These are phyloP conservation scores for Drosophila insularis DNA, from an alignment of 1,140 invertebrate species.

Conservation along the genomic window DNA sequence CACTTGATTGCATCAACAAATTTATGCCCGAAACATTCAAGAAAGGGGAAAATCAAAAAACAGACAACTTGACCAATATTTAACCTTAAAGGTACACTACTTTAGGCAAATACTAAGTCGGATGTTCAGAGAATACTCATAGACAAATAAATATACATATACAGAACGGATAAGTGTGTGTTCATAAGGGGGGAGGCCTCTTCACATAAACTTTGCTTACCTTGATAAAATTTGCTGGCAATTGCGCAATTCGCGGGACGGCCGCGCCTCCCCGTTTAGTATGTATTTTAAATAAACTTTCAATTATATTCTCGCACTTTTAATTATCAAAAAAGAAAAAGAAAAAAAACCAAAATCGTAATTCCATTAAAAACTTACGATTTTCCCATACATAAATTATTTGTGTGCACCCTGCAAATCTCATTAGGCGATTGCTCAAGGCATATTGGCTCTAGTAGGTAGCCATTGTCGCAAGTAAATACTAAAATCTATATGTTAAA, in stretches of 20 bases:
- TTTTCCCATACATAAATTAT: not conserved
- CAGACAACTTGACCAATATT: constrained; percentile 45
- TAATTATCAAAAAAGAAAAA: constrained; percentile 14
- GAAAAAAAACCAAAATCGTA: constrained; percentile 29
- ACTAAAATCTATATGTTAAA: constrained; percentile 20
- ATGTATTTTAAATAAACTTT: constrained; percentile 40
- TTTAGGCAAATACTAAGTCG: constrained; percentile 36
- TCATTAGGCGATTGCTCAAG: constrained; percentile 9
- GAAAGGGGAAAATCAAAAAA: not conserved
- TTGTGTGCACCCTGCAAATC: constrained; percentile 2
- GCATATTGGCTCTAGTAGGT: constrained; percentile 28
- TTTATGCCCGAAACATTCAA: not conserved
- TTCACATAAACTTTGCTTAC: constrained; percentile 52
- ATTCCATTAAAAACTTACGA: constrained; percentile 1
- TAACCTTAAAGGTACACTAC: constrained; percentile 52
- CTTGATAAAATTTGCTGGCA: constrained; percentile 52
- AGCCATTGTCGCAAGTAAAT: constrained; percentile 34
- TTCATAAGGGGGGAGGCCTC: constrained; percentile 24
- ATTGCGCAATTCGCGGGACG: constrained; percentile 52
- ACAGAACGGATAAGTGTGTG: constrained; percentile 17
- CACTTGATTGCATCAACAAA: not conserved
- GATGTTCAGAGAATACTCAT: constrained; percentile 31
- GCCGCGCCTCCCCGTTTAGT: not conserved
- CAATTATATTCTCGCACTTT: constrained; percentile 50
- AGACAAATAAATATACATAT: not conserved